Percentiles rank a stretch among this genome's conserved stretches.
Evolutionary conservation across 2,888 invertebrate species (phyloP).

Genomic region (Thumatha senex): DNA sequence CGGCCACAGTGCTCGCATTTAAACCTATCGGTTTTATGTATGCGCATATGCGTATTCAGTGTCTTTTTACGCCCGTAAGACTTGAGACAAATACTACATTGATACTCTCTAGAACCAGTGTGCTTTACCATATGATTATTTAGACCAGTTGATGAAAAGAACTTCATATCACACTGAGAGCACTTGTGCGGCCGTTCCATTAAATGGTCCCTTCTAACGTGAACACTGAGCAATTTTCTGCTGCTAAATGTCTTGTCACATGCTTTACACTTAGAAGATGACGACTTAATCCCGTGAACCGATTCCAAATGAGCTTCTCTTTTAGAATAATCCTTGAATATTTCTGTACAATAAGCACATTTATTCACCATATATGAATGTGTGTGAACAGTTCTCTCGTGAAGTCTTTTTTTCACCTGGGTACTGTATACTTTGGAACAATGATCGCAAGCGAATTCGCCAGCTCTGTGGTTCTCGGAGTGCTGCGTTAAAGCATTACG

Average conservation of each 20-base stretch:
- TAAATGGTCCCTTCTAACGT: constrained; percentile 44
- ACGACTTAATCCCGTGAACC: constrained; percentile 35
- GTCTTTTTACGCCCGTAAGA: constrained; percentile 54
- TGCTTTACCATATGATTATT: constrained; percentile 68
- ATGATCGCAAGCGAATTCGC: constrained; percentile 48
- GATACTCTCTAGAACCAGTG: constrained; percentile 61
- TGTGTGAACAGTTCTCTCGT: constrained; percentile 48
- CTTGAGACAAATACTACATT: constrained; percentile 55
- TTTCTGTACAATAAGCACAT: constrained; percentile 48
- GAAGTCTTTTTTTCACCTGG: constrained; percentile 57
- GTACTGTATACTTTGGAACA: constrained; percentile 66
- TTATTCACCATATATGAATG: constrained; percentile 25
- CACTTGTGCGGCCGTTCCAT: constrained; percentile 37
- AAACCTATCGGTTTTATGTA: constrained; percentile 39
- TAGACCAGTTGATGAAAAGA: constrained; percentile 45
- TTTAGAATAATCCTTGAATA: constrained; percentile 43
- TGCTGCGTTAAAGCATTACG: constrained; percentile 32
- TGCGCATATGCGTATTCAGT: constrained; percentile 55
- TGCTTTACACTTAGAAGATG: constrained; percentile 38
- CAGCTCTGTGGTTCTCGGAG: constrained; percentile 40
- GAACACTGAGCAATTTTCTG: constrained; percentile 33
- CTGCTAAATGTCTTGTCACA: constrained; percentile 44
- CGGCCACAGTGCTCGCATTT: constrained; percentile 31
- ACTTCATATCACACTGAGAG: constrained; percentile 31
- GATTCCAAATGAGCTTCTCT: constrained; percentile 40